A percentile compares a stretch with the other conserved stretches of the same genome.
phyloP scores from a whole-genome alignment of 2,113 vertebrate species.

The Danionella cerebrum region DNA sequence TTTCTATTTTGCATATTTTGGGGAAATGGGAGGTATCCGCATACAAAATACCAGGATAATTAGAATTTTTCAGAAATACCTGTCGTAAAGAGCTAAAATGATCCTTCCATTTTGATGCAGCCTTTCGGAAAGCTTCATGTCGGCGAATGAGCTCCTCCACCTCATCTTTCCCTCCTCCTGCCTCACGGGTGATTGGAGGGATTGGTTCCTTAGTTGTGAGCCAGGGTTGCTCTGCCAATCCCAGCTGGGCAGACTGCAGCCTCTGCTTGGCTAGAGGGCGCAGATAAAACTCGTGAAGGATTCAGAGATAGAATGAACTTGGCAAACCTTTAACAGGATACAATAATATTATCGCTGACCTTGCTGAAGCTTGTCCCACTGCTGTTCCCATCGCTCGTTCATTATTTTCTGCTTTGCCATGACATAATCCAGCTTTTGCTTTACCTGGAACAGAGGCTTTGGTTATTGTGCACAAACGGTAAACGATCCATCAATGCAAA shows the following conservation, averaged over 20 bases:
- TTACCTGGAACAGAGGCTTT: slow-evolving; percentile 61
- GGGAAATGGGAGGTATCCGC: no score
- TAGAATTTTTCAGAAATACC: slow-evolving; percentile 30
- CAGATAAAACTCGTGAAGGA: not conserved
- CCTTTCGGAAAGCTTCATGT: slow-evolving; percentile 87
- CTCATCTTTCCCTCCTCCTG: slow-evolving; percentile 76
- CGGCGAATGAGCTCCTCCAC: slow-evolving; percentile 89
- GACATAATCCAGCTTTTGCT: slow-evolving; percentile 82
- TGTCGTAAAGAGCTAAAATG: slow-evolving; percentile 82
- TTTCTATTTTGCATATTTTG: no score
- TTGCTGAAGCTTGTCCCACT: slow-evolving; percentile 78
- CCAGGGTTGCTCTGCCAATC: slow-evolving; percentile 79
- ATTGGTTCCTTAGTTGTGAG: slow-evolving; percentile 80
- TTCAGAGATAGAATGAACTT: not conserved
- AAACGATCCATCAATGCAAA: no score
- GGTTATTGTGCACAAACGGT: not conserved
- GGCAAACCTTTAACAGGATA: not conserved
- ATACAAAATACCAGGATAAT: no score
- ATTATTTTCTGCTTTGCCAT: slow-evolving; percentile 79
- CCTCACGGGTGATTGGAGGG: slow-evolving; percentile 51
- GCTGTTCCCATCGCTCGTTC: slow-evolving; percentile 80
- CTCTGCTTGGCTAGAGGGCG: slow-evolving; percentile 72
- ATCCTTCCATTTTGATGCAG: slow-evolving; percentile 83
- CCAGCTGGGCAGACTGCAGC: slow-evolving; percentile 77
- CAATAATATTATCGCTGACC: slow-evolving; percentile 61